Evolutionary conservation across 2,888 invertebrate genomes (phyloP).

Genomic region (Nephrotoma appendiculata): DNA sequence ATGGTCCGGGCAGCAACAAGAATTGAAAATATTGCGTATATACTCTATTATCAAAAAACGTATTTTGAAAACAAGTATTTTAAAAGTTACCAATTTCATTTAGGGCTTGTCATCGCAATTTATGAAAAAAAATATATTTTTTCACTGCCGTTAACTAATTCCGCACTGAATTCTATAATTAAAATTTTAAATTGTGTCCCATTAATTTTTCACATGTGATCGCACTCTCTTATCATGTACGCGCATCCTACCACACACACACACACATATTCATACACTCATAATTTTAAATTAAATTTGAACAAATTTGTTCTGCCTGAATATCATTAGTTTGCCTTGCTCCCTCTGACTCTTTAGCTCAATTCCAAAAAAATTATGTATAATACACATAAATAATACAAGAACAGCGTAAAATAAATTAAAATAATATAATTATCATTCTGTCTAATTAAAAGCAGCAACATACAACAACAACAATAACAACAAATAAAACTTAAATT

Average conservation of each 20-base stretch:
- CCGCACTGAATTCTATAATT: background rate
- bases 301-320: background rate
- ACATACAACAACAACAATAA: background rate
- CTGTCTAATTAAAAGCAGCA: background rate
- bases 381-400: background rate
- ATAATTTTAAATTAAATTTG: background rate
- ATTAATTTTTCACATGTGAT: background rate
- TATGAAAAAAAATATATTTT: no score
- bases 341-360: background rate
- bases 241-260: background rate
- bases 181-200: background rate
- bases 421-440: background rate
- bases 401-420: background rate
- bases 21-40: no score
- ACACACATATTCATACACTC: background rate
- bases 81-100: no score
- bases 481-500: background rate
- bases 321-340: background rate
- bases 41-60: no score
- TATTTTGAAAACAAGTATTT: no score
- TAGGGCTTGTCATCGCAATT: no score
- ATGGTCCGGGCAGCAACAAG: no score
- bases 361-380: background rate
- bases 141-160: background rate
- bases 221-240: background rate